phyloP scores from a whole-genome alignment of 2,888 invertebrate species.

The Chaetogeoica ovagalla region DNA sequence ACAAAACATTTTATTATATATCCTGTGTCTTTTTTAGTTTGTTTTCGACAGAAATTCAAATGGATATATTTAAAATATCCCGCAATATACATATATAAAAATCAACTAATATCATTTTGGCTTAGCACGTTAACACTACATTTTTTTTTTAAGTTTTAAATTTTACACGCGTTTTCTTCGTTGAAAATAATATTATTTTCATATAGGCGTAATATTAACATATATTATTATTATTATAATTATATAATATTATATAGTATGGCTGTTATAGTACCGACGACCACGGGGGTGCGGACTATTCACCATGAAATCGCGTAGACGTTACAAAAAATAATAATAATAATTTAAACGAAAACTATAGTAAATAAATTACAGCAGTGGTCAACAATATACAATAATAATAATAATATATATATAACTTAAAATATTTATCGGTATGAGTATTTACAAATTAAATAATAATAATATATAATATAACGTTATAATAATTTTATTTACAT shows the following conservation, averaged over 20 bases:
- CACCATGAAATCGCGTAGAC: too few species aligned
- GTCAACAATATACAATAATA: conserved; percentile 45
- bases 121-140: conserved; percentile 45
- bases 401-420: conserved; percentile 18
- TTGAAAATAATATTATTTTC: conserved; percentile 40
- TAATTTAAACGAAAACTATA: conserved; percentile 35
- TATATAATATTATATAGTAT: too few species aligned
- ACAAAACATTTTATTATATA: conserved; percentile 45
- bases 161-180: conserved; percentile 11
- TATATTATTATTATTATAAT: background rate
- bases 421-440: conserved; percentile 24
- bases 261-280: too few species aligned
- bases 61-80: conserved; percentile 7
- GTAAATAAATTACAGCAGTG: background rate
- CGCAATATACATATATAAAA: conserved; percentile 30
- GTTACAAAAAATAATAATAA: conserved; percentile 4
- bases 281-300: too few species aligned
- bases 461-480: conserved; percentile 10
- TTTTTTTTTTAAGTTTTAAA: conserved; percentile 16
- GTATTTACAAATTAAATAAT: conserved; percentile 49
- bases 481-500: background rate
- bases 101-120: conserved; percentile 48
- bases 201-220: background rate
- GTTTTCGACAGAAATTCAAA: background rate
- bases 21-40: conserved; percentile 8